Evolutionary conservation across 2,888 invertebrate genomes (phyloP).

Genomic region (Thereva unica): DNA sequence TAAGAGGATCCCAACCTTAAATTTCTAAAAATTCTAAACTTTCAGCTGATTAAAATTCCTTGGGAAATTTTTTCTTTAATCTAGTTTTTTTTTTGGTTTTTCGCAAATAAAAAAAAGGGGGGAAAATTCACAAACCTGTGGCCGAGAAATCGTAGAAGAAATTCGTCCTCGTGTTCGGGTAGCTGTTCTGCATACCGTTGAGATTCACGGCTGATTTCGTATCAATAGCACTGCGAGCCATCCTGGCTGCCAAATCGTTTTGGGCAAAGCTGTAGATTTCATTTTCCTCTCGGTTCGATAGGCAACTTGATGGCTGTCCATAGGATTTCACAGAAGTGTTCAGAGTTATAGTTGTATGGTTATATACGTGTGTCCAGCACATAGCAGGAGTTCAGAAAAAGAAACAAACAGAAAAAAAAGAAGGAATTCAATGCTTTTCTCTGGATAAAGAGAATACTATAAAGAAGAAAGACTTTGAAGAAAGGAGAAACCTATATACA

Average conservation of each 20-base stretch:
- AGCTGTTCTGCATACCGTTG: constrained; percentile 58
- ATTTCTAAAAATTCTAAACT: too few species aligned
- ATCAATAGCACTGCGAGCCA: constrained; percentile 62
- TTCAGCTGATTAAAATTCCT: too few species aligned
- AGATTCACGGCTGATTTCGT: constrained; percentile 66
- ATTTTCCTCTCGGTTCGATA: constrained; percentile 88
- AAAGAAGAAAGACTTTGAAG: neutral
- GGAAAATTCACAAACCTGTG: constrained; percentile 52
- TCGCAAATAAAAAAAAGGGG: neutral
- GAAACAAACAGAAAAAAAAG: constrained; percentile 7
- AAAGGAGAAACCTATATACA: too few species aligned
- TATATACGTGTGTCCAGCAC: constrained; percentile 7
- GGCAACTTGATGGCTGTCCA: constrained; percentile 83
- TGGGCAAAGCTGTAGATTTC: constrained; percentile 89
- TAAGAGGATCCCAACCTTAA: too few species aligned
- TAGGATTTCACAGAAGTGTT: constrained; percentile 38
- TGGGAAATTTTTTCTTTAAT: constrained; percentile 15
- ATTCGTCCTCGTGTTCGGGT: constrained; percentile 55
- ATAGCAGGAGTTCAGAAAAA: constrained; percentile 13
- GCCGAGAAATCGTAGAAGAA: constrained; percentile 58
- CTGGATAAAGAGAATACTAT: neutral
- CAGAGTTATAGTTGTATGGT: constrained; percentile 15
- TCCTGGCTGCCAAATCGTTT: constrained; percentile 80
- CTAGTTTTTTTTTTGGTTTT: constrained; percentile 24
- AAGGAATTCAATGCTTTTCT: constrained; percentile 23